Base-by-base conservation (phyloP, 2,113 vertebrate genomes). In the Tachysurus fulvidraco region DNA sequence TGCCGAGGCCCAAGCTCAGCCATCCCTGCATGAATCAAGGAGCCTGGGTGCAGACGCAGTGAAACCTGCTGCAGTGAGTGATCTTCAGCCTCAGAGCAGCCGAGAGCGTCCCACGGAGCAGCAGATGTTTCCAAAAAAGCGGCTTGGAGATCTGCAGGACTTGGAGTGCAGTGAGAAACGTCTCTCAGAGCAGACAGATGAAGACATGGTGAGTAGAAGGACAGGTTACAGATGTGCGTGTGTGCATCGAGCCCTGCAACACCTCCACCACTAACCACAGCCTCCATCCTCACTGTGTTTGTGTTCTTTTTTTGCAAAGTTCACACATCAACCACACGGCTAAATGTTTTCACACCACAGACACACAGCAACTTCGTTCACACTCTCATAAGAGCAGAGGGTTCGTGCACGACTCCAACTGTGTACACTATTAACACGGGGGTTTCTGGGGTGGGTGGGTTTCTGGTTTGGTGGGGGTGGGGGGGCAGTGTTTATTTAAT, bases 211-310 rank as follows among this genome's bases (percentile, higher is more conserved):
- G 78, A 86, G 89, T 88, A n/a, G 60, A 46, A 59, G 17, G 55
- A 28, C 30, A 14, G 65, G 55, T 62, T 77, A 57, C 28, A 79
- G 50, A 50, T 78, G 30, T 79, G 81, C 82, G 44, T 71, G 46
- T 85, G 13, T 71, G 60, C 85, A 54, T 41, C 30, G 54, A 74
- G 64, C 83, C 85, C 55, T 41, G 73, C 78, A 79, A 21, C 28
- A 59, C 52, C 74, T 86, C 62, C 67, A 84, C 67, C 71, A 21
- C 60, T 90, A 85, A 90, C 86, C 87, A 85, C 89, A 88, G n/a
- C 12, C 64, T 84, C 74, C 69, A 64, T 59, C 59, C 69, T 16
- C 57, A n/a, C 64, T 0, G 19, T 41, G 64, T 41, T 0, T 12
- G 60, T 84, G n/a, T n/a, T n/a, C n/a, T 59, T 83, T 5, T 78